Conservation (phyloP, 2,797 vertebrate species). For the Esox lucius region DNA sequence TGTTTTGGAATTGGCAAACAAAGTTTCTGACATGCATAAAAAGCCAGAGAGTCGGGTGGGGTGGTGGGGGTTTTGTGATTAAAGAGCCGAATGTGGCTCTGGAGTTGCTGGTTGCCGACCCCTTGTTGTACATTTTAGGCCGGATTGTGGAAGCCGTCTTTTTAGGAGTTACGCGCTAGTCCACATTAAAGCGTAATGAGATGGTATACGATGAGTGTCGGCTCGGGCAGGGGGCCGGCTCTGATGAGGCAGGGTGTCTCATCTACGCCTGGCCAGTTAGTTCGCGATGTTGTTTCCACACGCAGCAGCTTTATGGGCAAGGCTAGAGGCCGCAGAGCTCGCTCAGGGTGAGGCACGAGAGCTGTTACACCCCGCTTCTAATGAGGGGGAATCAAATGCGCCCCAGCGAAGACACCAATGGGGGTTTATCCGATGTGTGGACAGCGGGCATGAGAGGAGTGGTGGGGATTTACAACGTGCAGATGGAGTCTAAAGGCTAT, state of each 20-base stretch:
- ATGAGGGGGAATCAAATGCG: conserved; percentile 48
- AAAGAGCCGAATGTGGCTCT: too few species aligned
- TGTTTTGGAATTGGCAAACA: too few species aligned
- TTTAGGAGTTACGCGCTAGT: conserved; percentile 53
- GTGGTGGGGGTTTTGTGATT: too few species aligned
- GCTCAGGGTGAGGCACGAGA: conserved; percentile 44
- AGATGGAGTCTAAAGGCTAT: conserved; percentile 40
- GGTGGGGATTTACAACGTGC: conserved; percentile 44
- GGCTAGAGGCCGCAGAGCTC: conserved; percentile 32
- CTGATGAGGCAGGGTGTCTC: conserved; percentile 16
- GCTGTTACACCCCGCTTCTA: conserved; percentile 44
- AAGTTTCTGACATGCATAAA: too few species aligned
- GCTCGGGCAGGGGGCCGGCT: not conserved
- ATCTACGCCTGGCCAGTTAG: conserved; percentile 56
- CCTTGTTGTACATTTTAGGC: not conserved
- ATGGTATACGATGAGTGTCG: conserved; percentile 40
- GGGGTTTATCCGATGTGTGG: conserved; percentile 63
- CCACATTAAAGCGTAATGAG: conserved; percentile 54
- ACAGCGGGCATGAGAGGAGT: conserved; percentile 15
- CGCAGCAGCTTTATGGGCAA: conserved; percentile 9
- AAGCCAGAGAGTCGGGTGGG: too few species aligned
- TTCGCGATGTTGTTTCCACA: conserved; percentile 28
- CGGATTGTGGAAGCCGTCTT: conserved; percentile 43
- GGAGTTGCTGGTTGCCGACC: too few species aligned
- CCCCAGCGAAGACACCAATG: conserved; percentile 49